Evolutionary conservation across 2,888 invertebrate species (phyloP).

Genomic region (Rosalia funebris): DNA sequence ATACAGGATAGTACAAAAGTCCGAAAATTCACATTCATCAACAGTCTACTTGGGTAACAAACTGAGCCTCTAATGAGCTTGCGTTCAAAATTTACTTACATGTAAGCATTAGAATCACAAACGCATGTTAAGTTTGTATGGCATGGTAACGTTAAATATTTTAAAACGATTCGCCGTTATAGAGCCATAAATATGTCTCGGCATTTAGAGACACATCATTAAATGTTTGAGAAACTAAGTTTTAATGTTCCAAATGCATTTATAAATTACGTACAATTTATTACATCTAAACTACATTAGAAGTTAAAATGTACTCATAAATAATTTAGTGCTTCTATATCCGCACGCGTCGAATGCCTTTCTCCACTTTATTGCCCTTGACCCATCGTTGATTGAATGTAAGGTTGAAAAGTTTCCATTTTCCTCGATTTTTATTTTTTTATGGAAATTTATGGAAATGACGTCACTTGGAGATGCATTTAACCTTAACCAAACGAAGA

Average conservation of each 20-base stretch:
- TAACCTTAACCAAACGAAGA: too few species aligned
- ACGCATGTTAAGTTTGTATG: conserved; percentile 12
- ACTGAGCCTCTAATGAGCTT: not conserved
- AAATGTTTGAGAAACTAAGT: conserved; percentile 17
- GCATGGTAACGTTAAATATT: conserved; percentile 5
- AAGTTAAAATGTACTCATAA: not conserved
- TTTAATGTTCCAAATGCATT: conserved; percentile 16
- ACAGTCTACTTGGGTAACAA: not conserved
- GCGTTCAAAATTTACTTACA: not conserved
- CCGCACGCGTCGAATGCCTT: too few species aligned
- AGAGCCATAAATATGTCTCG: conserved; percentile 6
- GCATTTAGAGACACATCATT: conserved; percentile 14
- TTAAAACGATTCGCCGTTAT: conserved; percentile 4
- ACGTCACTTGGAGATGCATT: too few species aligned
- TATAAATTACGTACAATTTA: conserved; percentile 23
- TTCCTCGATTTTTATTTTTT: too few species aligned
- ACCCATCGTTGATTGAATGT: too few species aligned
- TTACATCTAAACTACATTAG: conserved; percentile 6
- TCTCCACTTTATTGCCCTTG: too few species aligned
- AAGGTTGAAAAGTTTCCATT: too few species aligned
- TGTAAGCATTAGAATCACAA: conserved; percentile 1
- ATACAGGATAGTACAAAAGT: too few species aligned
- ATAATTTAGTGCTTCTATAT: conserved; percentile 1
- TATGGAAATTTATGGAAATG: too few species aligned
- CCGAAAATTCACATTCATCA: not conserved